Conservation (phyloP, 1,140 invertebrate genomes). For the Drosophila ambigua region DNA sequence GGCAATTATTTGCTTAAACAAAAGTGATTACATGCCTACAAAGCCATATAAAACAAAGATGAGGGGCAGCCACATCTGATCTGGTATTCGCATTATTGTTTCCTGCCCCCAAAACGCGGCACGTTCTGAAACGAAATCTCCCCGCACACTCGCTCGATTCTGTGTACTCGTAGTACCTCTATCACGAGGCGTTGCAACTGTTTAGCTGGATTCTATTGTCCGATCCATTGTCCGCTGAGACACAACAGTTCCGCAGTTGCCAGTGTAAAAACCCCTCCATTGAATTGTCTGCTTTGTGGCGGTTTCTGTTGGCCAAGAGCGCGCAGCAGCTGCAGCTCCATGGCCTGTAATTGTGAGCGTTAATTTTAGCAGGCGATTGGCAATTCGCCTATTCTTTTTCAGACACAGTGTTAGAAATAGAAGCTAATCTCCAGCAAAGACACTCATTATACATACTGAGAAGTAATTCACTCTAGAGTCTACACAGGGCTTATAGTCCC, state of each 20-base stretch:
- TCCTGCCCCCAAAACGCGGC: slow-evolving; percentile 26
- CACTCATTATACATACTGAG: no score
- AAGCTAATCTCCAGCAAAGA: neutral
- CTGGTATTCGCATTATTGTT: slow-evolving; percentile 25
- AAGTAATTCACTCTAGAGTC: no score
- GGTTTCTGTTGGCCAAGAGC: slow-evolving; percentile 35
- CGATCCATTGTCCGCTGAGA: slow-evolving; percentile 38
- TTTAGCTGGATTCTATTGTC: slow-evolving; percentile 36
- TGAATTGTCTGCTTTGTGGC: slow-evolving; percentile 34
- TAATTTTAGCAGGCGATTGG: slow-evolving; percentile 54
- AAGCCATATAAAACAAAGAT: slow-evolving; percentile 37
- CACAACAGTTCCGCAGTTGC: slow-evolving; percentile 27
- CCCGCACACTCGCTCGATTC: slow-evolving; percentile 43
- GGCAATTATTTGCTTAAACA: slow-evolving; percentile 69
- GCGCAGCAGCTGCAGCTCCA: slow-evolving; percentile 45
- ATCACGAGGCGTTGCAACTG: slow-evolving; percentile 40
- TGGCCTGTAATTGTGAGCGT: slow-evolving; percentile 42
- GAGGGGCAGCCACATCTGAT: slow-evolving; percentile 21
- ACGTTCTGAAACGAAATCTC: slow-evolving; percentile 71
- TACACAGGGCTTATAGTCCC: neutral
- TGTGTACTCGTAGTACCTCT: neutral
- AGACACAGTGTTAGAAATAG: neutral
- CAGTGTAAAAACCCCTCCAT: slow-evolving; percentile 32
- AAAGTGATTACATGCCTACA: slow-evolving; percentile 54
- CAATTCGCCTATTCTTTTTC: slow-evolving; percentile 46